Evolutionary conservation across 53 echinoderm and acorn worm genomes (phyloP), one percentile per base, ranked within the genome.

Genomic region (Echinarachnius parma): DNA sequence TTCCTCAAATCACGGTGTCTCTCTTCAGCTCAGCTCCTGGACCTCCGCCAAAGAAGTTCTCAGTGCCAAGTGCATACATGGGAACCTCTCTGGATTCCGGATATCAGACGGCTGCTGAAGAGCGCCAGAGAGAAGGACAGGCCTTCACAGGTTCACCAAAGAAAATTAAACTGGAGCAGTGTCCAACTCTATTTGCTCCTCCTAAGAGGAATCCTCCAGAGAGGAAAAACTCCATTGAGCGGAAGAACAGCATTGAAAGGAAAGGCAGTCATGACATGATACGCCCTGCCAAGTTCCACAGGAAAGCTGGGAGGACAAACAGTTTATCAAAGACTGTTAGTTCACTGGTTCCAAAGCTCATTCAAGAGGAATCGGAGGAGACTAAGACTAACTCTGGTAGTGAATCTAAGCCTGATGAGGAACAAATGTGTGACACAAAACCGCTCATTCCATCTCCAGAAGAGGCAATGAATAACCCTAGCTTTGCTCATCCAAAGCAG

Each of bases 1-100:
- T 96, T 5, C 98, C 98, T 3, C 91, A 91, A 47, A 98, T 98
- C 59, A 91, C 88, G 27, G 89, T 98, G 8, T 98, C 92, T 14
- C 53, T 98, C 35, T 92, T 98, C 35, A 85, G 85, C 4, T 87
- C 98, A 20, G 94, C 77, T 4, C 86, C 90, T 18, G 90, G 90
- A 21, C 86, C 81, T 30, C 88, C 88, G 10, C 82, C 89, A 50
- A 98, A 98, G 62, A 90, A 98, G 61, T 88, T 86, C 48, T 98
- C 98, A 19, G 88, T 84, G 31, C 96, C 96, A 18, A 45, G 78
- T 48, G 54, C 69, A 28, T 82, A 82, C 53, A 82, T 82, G 78
- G 78, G 82, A 63, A 37, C 71, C 20, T 56, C 62, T 11, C 56
- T 27, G 65, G 78, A 71, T 70, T 46, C 55, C 22, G 75, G 75